phyloP scores from a whole-genome alignment of 2,888 invertebrate genomes.

The Boloria euphrosyne region DNA sequence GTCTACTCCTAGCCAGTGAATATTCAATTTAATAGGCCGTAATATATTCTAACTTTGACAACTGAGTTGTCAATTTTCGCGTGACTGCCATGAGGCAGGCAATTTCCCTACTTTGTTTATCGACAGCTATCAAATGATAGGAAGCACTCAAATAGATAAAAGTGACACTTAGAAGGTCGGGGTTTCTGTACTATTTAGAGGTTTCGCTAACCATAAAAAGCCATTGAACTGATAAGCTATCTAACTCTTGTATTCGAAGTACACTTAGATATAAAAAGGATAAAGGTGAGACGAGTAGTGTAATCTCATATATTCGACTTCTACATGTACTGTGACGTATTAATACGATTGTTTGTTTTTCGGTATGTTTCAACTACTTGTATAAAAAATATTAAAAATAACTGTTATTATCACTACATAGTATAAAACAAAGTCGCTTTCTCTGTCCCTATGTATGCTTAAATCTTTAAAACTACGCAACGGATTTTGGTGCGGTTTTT shows the following conservation, averaged over 20 bases:
- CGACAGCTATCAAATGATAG: constrained; percentile 30
- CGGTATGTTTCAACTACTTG: too few relatives aligned
- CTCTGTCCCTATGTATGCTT: too few relatives aligned
- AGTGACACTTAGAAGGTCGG: constrained; percentile 25
- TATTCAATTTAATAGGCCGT: neutral
- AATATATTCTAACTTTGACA: constrained; percentile 15
- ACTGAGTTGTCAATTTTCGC: constrained; percentile 27
- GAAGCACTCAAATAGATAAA: constrained; percentile 28
- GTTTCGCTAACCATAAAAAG: neutral
- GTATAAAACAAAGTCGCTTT: too few relatives aligned
- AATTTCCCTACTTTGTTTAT: constrained; percentile 30
- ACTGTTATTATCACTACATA: too few relatives aligned
- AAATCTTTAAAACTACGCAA: too few relatives aligned
- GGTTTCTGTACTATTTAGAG: neutral
- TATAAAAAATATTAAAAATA: too few relatives aligned
- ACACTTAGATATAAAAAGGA: neutral
- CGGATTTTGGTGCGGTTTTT: too few relatives aligned
- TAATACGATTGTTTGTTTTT: too few relatives aligned
- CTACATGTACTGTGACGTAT: too few relatives aligned
- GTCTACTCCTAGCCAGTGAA: neutral
- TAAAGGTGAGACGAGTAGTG: too few relatives aligned
- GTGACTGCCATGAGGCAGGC: constrained; percentile 25
- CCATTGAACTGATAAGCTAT: constrained; percentile 3
- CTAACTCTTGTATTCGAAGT: too few relatives aligned
- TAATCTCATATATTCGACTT: too few relatives aligned